Evolutionary conservation across 2,797 vertebrate genomes (phyloP).

Genomic region (Chiloscyllium punctatum): DNA sequence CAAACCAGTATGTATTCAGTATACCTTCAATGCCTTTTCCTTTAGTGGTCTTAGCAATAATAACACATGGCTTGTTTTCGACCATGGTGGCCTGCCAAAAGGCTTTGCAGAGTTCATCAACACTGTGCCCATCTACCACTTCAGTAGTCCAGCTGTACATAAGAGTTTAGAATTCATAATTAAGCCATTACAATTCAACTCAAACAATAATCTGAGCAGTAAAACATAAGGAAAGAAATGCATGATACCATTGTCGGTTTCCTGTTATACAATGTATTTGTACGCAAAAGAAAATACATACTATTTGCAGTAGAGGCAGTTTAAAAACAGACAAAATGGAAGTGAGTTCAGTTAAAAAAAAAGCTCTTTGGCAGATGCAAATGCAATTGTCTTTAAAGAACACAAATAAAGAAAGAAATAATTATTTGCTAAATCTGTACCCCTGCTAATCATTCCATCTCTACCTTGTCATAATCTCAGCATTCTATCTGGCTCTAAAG

Average conservation of each 20-base stretch:
- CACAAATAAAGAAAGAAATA: neutral
- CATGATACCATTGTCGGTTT: neutral
- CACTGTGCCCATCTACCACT: constrained; percentile 87
- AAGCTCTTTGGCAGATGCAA: neutral
- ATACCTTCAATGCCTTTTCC: constrained; percentile 88
- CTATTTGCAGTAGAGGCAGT: neutral
- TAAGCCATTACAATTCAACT: neutral
- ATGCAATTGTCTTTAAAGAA: neutral
- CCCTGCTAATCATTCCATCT: neutral
- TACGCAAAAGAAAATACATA: neutral
- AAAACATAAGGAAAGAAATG: neutral
- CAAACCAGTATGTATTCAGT: neutral
- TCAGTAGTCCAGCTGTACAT: constrained; percentile 76
- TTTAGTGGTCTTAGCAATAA: constrained; percentile 90
- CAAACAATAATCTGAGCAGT: neutral
- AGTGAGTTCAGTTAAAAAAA: neutral
- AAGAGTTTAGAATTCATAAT: constrained; percentile 44
- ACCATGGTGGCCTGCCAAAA: constrained; percentile 65
- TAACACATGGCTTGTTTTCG: constrained; percentile 82
- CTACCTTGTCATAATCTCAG: neutral
- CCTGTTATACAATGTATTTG: neutral
- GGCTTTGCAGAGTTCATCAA: constrained; percentile 92
- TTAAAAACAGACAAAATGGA: neutral
- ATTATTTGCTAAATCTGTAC: neutral
- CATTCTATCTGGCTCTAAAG: neutral